Conservation (phyloP, 2,797 vertebrate species). For the Melanogrammus aeglefinus region DNA sequence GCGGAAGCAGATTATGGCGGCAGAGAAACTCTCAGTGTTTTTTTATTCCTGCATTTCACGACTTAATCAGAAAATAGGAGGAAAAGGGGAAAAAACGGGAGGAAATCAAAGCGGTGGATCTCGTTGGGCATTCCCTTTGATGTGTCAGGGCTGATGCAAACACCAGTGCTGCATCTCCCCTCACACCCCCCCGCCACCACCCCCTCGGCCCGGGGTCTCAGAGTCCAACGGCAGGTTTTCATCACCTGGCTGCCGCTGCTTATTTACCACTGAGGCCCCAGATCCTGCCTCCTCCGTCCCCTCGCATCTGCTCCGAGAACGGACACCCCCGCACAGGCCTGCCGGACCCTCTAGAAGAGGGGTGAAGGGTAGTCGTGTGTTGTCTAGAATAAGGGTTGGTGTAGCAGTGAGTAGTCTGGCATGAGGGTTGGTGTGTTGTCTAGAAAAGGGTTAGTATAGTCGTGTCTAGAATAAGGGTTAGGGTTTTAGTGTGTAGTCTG, state of each 20-base stretch:
- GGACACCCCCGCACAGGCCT: no score
- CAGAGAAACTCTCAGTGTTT: constrained; percentile 39
- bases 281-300: not conserved
- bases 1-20: constrained; percentile 60
- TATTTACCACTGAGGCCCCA: not conserved
- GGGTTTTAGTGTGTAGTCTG: no score
- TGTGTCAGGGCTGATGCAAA: constrained; percentile 64
- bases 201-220: not conserved
- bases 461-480: no score
- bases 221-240: not conserved
- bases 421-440: no score
- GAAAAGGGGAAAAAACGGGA: not conserved
- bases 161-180: constrained; percentile 36
- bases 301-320: not conserved
- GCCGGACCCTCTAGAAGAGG: no score
- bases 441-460: no score
- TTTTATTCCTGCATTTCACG: constrained; percentile 41
- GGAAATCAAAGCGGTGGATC: constrained; percentile 55
- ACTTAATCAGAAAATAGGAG: constrained; percentile 7
- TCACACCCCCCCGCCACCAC: constrained; percentile 16
- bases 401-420: no score
- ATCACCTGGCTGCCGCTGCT: not conserved
- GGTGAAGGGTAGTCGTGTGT: no score
- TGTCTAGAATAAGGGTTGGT: no score
- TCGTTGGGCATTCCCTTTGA: constrained; percentile 65